Percentiles rank a stretch among this genome's conserved stretches.
These are phyloP conservation scores for Pyrrhura leucotis DNA, from an alignment of 2,797 vertebrate species.

Conservation along the genomic window DNA sequence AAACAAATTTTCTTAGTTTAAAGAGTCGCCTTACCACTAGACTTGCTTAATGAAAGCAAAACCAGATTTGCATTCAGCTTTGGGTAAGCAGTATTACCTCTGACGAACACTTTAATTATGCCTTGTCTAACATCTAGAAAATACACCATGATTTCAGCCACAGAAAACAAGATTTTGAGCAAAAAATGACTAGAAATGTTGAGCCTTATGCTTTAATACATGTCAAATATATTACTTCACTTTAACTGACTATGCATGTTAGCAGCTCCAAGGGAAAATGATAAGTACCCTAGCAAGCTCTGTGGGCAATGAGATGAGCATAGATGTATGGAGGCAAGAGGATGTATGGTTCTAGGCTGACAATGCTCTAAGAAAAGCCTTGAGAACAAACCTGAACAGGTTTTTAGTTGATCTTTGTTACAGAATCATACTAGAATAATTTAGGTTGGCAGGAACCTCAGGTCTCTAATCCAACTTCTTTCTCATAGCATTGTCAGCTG, in stretches of 20 bases:
- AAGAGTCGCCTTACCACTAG: background rate
- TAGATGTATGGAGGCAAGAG: background rate
- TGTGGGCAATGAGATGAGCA: background rate
- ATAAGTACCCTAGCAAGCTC: background rate
- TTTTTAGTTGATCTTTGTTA: background rate
- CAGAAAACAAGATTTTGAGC: background rate
- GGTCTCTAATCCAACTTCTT: background rate
- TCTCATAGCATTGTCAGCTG: background rate
- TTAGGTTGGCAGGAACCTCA: background rate
- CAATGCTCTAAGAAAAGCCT: background rate
- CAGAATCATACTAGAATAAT: background rate
- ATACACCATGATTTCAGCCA: background rate
- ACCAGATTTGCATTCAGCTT: background rate
- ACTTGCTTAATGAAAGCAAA: background rate
- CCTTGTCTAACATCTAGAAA: background rate
- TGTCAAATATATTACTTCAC: background rate
- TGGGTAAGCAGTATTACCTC: background rate
- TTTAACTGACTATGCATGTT: background rate
- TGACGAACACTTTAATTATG: background rate
- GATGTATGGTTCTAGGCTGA: background rate
- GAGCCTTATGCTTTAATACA: background rate
- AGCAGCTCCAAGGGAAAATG: background rate
- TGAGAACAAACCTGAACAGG: background rate
- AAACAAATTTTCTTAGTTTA: background rate
- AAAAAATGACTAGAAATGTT: background rate